Conservation (phyloP, 2,888 invertebrate genomes). For the Eupithecia subumbrata region DNA sequence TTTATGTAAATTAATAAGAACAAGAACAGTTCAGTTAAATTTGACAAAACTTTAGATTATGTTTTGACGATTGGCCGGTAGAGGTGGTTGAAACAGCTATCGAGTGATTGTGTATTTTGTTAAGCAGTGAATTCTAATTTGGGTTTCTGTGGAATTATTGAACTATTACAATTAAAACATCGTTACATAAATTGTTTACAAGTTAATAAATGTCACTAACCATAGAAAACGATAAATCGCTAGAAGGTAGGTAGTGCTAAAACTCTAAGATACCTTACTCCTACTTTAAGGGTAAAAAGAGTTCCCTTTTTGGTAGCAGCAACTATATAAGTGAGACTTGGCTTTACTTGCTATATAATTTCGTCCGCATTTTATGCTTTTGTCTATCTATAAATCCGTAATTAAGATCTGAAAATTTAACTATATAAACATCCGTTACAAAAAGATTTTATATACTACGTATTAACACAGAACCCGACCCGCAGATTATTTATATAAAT, state of each 20-base stretch:
- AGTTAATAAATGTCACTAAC: neutral
- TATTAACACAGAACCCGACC: conserved; percentile 52
- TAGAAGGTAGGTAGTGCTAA: neutral
- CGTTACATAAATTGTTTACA: neutral
- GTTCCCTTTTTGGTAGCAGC: conserved; percentile 3
- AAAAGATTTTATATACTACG: conserved; percentile 19
- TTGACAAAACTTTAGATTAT: neutral
- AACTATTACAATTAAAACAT: neutral
- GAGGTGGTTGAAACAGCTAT: neutral
- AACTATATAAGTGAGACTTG: neutral
- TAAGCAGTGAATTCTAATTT: neutral
- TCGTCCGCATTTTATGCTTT: neutral
- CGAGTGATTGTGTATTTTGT: neutral
- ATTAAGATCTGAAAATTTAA: neutral
- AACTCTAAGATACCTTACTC: neutral
- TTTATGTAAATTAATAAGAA: neutral
- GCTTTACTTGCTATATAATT: neutral
- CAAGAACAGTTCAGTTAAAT: neutral
- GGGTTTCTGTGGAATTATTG: neutral
- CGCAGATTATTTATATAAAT: conserved; percentile 53
- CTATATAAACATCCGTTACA: neutral
- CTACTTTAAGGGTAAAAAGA: neutral
- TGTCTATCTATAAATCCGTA: neutral
- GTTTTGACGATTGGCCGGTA: neutral
- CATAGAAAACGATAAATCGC: neutral